Conservation (phyloP, 2,113 vertebrate genomes). For the Benitochromis conjunctus region DNA sequence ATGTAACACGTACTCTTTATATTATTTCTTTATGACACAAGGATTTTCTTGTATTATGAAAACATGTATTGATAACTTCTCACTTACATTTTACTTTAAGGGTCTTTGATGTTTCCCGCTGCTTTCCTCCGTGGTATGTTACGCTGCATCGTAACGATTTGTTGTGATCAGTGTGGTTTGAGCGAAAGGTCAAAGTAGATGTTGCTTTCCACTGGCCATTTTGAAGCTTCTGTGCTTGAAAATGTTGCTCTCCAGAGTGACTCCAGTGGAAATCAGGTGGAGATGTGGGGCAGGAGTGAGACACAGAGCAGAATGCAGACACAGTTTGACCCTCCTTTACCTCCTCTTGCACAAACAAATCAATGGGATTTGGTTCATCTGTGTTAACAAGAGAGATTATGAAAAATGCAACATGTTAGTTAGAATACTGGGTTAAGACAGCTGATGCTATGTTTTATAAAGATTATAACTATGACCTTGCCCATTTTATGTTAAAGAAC, state of each 20-base stretch:
- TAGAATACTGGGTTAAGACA: no score
- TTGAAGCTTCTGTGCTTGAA: background rate
- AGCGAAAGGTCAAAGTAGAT: slow-evolving; percentile 55
- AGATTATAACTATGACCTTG: background rate
- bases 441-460: background rate
- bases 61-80: no score
- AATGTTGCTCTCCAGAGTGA: slow-evolving; percentile 9
- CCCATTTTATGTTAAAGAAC: background rate
- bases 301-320: slow-evolving; percentile 47
- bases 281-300: slow-evolving; percentile 53
- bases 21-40: no score
- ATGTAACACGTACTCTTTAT: background rate
- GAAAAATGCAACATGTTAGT: background rate
- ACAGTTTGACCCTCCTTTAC: background rate
- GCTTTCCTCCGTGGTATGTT: slow-evolving; percentile 6
- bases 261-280: slow-evolving; percentile 62
- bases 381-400: background rate
- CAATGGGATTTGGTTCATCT: slow-evolving; percentile 17
- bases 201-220: slow-evolving; percentile 37
- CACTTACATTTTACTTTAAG: slow-evolving; percentile 64
- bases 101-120: background rate
- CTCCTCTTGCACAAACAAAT: slow-evolving; percentile 14
- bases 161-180: slow-evolving; percentile 35
- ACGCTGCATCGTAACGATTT: slow-evolving; percentile 41
- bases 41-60: no score